Percentiles rank a stretch among this genome's conserved stretches.
Conservation (phyloP, 2,888 invertebrate genomes). For the Sericinus montela region DNA sequence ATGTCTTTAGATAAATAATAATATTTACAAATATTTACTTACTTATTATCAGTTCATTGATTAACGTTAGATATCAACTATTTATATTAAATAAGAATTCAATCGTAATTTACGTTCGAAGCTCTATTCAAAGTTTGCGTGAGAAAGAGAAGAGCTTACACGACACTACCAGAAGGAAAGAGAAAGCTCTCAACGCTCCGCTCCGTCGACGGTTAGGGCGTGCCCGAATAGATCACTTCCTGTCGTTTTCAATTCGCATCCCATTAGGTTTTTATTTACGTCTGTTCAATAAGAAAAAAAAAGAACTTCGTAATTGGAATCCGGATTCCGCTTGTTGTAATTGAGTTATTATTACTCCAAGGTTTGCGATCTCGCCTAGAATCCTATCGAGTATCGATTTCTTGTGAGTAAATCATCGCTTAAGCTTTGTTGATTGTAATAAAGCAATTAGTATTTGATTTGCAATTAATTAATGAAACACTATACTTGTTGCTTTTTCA, state of each 20-base stretch:
- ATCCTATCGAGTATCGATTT: neutral
- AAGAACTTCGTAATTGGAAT: slow-evolving; percentile 41
- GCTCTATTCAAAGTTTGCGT: slow-evolving; percentile 17
- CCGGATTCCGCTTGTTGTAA: slow-evolving; percentile 30
- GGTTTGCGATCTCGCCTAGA: neutral
- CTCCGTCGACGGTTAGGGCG: slow-evolving; percentile 49
- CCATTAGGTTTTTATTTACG: slow-evolving; percentile 41
- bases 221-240: slow-evolving; percentile 65
- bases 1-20: too few species aligned
- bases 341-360: slow-evolving; percentile 34
- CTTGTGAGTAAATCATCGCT: neutral
- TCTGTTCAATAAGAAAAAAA: slow-evolving; percentile 36
- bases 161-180: slow-evolving; percentile 30
- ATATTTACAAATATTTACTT: too few species aligned
- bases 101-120: neutral
- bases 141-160: slow-evolving; percentile 29
- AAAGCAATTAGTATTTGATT: slow-evolving; percentile 12
- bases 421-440: neutral
- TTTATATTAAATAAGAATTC: neutral
- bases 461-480: neutral
- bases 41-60: too few species aligned
- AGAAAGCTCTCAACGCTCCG: slow-evolving; percentile 34
- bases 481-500: too few species aligned
- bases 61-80: neutral
- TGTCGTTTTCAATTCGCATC: slow-evolving; percentile 43